These are phyloP conservation scores for Pocillopora grandis DNA, from an alignment of 92 coral and sea anemone species.

Conservation along the genomic window DNA sequence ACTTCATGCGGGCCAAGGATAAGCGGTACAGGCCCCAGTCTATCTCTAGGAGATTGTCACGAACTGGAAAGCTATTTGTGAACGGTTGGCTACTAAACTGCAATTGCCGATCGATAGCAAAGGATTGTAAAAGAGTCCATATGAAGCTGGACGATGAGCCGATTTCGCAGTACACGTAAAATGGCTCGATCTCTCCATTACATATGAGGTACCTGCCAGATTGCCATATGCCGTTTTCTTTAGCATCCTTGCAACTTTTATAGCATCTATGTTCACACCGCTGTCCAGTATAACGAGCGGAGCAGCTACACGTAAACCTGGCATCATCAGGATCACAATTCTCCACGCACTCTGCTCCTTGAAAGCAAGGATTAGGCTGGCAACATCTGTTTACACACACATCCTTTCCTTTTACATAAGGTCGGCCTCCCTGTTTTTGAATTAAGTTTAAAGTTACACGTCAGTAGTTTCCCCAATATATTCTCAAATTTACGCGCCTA, in stretches of 20 bases:
- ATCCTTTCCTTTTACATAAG: neutral
- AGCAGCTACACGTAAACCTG: slow-evolving; percentile 16
- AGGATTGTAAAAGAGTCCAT: slow-evolving; percentile 50
- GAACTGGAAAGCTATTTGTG: neutral
- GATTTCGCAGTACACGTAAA: slow-evolving; percentile 34
- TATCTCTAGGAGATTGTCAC: neutral
- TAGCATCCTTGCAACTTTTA: neutral
- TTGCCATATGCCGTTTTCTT: neutral
- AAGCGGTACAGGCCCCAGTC: slow-evolving; percentile 33
- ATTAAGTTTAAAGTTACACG: too few relatives aligned
- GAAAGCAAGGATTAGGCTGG: slow-evolving; percentile 6
- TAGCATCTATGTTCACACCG: slow-evolving; percentile 8
- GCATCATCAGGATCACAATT: slow-evolving; percentile 6
- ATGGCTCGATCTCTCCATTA: neutral
- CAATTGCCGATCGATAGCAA: slow-evolving; percentile 5
- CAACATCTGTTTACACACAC: slow-evolving; percentile 14
- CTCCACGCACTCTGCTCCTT: slow-evolving; percentile 5
- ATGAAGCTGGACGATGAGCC: neutral
- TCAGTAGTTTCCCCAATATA: too few relatives aligned
- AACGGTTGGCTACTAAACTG: neutral
- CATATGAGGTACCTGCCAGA: slow-evolving; percentile 16
- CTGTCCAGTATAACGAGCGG: neutral
- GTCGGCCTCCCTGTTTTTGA: slow-evolving; percentile 5
- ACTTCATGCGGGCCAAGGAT: slow-evolving; percentile 32
- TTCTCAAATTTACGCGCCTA: too few relatives aligned